phyloP scores from a whole-genome alignment of 2,888 invertebrate genomes.

The Diplazon laetatorius region DNA sequence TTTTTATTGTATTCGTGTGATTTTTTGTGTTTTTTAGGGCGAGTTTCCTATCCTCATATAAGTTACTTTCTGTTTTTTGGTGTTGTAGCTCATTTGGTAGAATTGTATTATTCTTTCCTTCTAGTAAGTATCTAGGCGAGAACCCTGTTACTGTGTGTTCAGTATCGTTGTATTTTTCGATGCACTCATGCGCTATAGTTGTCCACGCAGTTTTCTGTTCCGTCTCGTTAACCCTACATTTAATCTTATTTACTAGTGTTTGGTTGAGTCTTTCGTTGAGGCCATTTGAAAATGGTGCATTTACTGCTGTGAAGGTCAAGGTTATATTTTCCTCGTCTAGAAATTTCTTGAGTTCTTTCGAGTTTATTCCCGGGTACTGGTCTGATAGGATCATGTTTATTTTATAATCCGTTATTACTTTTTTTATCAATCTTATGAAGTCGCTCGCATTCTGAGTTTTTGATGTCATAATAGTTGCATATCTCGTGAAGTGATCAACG shows the following conservation, averaged over 20 bases:
- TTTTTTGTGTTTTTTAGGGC: slow-evolving; percentile 68
- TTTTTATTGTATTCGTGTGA: slow-evolving; percentile 70
- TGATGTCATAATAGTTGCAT: not conserved
- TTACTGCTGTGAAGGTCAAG: slow-evolving; percentile 70
- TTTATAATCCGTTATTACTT: not conserved
- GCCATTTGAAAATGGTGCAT: slow-evolving; percentile 61
- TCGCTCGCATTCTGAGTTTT: slow-evolving; percentile 4
- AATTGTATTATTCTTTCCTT: slow-evolving; percentile 61
- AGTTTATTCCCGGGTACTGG: slow-evolving; percentile 70
- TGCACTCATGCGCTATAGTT: slow-evolving; percentile 68
- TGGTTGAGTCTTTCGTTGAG: slow-evolving; percentile 62
- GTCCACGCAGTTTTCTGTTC: slow-evolving; percentile 68
- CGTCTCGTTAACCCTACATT: slow-evolving; percentile 69
- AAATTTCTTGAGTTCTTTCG: slow-evolving; percentile 68
- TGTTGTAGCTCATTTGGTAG: slow-evolving; percentile 62
- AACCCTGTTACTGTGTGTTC: slow-evolving; percentile 68
- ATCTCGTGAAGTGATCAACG: slow-evolving; percentile 7
- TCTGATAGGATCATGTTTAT: slow-evolving; percentile 63
- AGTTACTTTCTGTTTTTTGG: slow-evolving; percentile 45
- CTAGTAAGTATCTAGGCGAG: slow-evolving; percentile 66
- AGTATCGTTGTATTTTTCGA: slow-evolving; percentile 68
- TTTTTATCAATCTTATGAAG: not conserved
- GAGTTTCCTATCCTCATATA: slow-evolving; percentile 65
- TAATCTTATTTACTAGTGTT: slow-evolving; percentile 71
- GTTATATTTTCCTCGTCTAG: slow-evolving; percentile 62